Percentiles rank a stretch among this genome's conserved stretches.
These are phyloP conservation scores for Adelphocoris suturalis DNA, from an alignment of 2,888 invertebrate genomes.

Conservation along the genomic window DNA sequence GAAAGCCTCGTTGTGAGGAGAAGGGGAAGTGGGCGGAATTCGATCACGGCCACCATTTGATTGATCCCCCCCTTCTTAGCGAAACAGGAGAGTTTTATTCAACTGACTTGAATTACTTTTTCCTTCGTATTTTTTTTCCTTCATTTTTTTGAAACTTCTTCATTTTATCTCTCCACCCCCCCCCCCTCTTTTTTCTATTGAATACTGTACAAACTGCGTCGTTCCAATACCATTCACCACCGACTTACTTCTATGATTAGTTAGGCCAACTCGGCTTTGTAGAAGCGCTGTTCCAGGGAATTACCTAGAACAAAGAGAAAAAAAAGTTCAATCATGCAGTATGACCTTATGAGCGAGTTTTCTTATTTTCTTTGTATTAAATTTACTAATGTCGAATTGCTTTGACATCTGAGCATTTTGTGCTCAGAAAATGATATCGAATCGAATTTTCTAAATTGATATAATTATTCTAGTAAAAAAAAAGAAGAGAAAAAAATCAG, in stretches of 20 bases:
- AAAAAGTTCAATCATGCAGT: neutral
- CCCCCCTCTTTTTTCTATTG: neutral
- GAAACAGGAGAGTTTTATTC: conserved; percentile 60
- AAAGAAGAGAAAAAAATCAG: too few relatives aligned
- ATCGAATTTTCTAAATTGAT: too few relatives aligned
- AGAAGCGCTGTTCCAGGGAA: neutral
- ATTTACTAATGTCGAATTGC: too few relatives aligned
- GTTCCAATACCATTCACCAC: neutral
- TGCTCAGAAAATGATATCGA: too few relatives aligned
- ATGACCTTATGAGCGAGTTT: too few relatives aligned
- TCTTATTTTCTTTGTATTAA: too few relatives aligned
- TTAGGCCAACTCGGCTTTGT: neutral
- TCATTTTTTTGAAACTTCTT: conserved; percentile 43
- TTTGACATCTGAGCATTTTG: too few relatives aligned
- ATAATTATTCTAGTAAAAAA: too few relatives aligned
- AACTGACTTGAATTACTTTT: conserved; percentile 56
- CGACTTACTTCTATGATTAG: conserved; percentile 23
- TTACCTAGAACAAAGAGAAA: neutral
- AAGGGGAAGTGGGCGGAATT: conserved; percentile 54
- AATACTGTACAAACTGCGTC: neutral
- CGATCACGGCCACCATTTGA: conserved; percentile 55
- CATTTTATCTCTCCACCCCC: conserved; percentile 19
- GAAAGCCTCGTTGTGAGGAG: conserved; percentile 26
- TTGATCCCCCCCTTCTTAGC: conserved; percentile 61
- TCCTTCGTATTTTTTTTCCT: neutral